These are phyloP conservation scores for Petrophora chlorosata DNA, from an alignment of 2,888 invertebrate species.

Conservation along the genomic window DNA sequence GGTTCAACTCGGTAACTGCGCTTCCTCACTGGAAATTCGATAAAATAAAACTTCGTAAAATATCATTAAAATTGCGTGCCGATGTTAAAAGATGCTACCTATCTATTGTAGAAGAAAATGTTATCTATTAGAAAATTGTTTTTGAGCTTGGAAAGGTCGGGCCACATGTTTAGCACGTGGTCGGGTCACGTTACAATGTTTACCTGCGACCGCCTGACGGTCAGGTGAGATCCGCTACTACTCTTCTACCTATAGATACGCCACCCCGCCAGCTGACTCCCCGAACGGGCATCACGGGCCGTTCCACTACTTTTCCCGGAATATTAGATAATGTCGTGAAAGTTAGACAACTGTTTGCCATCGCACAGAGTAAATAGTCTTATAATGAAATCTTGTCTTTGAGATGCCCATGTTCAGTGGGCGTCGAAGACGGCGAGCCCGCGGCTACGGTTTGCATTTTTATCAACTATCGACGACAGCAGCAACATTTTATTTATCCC, in stretches of 20 bases:
- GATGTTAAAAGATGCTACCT: constrained; percentile 49
- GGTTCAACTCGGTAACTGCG: constrained; percentile 79
- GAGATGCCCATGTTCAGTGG: constrained; percentile 67
- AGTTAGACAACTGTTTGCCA: constrained; percentile 49
- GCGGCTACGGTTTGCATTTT: constrained; percentile 80
- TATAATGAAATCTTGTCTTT: constrained; percentile 60
- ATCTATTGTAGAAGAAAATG: constrained; percentile 29
- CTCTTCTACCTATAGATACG: constrained; percentile 48
- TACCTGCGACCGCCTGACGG: constrained; percentile 76
- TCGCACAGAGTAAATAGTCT: constrained; percentile 46
- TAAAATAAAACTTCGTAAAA: constrained; percentile 80
- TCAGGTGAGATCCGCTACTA: constrained; percentile 70
- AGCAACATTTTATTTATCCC: constrained; percentile 79
- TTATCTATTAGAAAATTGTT: constrained; percentile 22
- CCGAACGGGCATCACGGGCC: constrained; percentile 38
- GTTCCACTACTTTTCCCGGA: constrained; percentile 36
- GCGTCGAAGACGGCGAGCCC: constrained; percentile 60
- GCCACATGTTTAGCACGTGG: constrained; percentile 78
- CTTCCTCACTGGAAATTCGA: constrained; percentile 80
- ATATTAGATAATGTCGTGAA: constrained; percentile 34
- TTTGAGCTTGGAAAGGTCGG: constrained; percentile 19
- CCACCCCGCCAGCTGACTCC: constrained; percentile 41
- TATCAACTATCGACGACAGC: constrained; percentile 76
- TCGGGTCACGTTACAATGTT: constrained; percentile 79
- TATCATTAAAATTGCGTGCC: constrained; percentile 71